phyloP scores from a whole-genome alignment of 2,797 vertebrate genomes.

The Sebastes taczanowskii region DNA sequence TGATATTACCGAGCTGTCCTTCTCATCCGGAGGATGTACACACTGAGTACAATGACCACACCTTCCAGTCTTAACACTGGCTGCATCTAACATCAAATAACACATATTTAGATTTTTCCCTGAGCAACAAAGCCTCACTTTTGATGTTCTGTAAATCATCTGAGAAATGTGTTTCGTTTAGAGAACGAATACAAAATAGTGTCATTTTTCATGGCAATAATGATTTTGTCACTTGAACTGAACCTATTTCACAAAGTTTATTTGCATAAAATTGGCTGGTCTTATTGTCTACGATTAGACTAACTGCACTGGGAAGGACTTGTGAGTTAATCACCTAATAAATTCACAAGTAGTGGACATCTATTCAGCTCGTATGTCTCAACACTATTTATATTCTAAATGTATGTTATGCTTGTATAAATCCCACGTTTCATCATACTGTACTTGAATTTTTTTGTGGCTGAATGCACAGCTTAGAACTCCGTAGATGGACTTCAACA shows the following conservation, averaged over 20 bases:
- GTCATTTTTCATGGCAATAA: neutral
- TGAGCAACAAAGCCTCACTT: neutral
- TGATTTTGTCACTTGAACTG: neutral
- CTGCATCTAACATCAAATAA: neutral
- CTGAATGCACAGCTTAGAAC: neutral
- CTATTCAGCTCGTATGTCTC: neutral
- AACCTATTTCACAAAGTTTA: neutral
- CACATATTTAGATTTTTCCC: neutral
- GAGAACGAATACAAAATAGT: neutral
- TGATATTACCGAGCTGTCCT: neutral
- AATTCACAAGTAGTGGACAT: neutral
- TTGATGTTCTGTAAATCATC: neutral
- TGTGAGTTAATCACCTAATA: neutral
- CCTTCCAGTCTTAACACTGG: neutral
- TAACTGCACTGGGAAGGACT: neutral
- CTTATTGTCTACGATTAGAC: neutral
- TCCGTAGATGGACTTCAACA: neutral
- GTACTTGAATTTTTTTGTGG: neutral
- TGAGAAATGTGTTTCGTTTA: neutral
- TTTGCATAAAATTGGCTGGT: neutral
- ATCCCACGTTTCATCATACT: neutral
- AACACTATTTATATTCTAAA: neutral
- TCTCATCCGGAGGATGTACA: neutral
- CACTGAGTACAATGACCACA: neutral
- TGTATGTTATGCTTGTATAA: neutral